A percentile compares a stretch with the other conserved stretches of the same genome.
These are phyloP conservation scores for Xylota sylvarum DNA, from an alignment of 2,888 invertebrate species.

Conservation along the genomic window DNA sequence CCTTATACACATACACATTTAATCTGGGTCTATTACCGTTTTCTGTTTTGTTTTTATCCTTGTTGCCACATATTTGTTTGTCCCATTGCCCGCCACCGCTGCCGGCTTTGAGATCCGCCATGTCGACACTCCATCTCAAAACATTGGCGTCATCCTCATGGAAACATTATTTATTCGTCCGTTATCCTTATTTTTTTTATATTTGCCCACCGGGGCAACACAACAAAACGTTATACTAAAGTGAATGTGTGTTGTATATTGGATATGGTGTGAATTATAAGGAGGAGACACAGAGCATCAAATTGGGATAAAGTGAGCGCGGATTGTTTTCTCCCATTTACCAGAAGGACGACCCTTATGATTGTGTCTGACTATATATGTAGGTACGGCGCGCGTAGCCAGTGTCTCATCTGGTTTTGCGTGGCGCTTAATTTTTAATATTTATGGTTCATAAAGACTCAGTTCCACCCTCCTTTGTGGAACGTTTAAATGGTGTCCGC, in stretches of 20 bases:
- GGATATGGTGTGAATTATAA: conserved; percentile 59
- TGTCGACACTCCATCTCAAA: conserved; percentile 49
- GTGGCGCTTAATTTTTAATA: conserved; percentile 75
- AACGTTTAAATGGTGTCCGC: conserved; percentile 61
- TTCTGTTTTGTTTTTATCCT: conserved; percentile 32
- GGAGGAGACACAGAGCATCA: conserved; percentile 31
- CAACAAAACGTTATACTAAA: conserved; percentile 53
- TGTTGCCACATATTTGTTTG: conserved; percentile 30
- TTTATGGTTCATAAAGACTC: conserved; percentile 73
- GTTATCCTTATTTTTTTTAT: conserved; percentile 23
- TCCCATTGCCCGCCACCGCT: not conserved
- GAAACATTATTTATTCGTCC: conserved; percentile 29
- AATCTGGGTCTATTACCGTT: conserved; percentile 27
- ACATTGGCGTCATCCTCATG: conserved; percentile 28
- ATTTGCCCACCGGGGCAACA: conserved; percentile 62
- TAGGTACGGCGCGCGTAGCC: conserved; percentile 4
- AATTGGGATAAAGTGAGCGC: conserved; percentile 61
- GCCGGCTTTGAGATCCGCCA: conserved; percentile 9
- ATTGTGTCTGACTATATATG: conserved; percentile 40
- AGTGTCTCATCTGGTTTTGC: conserved; percentile 69
- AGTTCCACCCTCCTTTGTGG: conserved; percentile 68
- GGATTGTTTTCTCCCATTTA: conserved; percentile 52
- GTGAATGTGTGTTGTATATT: conserved; percentile 56
- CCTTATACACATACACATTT: not conserved
- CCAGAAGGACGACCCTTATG: conserved; percentile 10